Base-by-base conservation (phyloP, 1,140 invertebrate species). In the Apocrypta bakeri region DNA sequence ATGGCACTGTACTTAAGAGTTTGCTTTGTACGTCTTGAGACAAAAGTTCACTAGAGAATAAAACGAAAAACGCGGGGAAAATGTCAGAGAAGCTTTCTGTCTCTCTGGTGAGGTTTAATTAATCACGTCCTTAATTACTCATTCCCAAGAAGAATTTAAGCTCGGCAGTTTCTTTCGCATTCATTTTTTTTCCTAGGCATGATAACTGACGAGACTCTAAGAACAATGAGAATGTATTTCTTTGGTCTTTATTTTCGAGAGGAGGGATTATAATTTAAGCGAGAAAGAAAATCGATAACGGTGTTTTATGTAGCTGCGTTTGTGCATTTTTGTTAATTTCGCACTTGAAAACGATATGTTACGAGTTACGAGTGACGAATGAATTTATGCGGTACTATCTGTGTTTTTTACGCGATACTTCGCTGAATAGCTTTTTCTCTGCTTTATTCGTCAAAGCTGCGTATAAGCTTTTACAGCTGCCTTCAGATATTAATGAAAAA, bases 351-450 rank as follows among this genome's bases (percentile, higher is more conserved):
- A 56, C 48, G 48, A 56, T 17, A 21, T 21, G 48, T 56, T 17
- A 56, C 48, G 14, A 56, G 48, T 56, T 21, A 0, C 48, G 48
- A 56, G 48, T 4, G 14, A 3, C n/a, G n/a, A n/a, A n/a, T n/a
- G n/a, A n/a, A n/a, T n/a, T 17, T 48, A 0, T 17, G 14, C 12
- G 1, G 14, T 17, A 17, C 1, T 17, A 1, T 48, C 0, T 48
- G 14, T 4, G 4, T 48, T 1, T 56, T 56, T 4, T 17, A 48
- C 42, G 42, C 21, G 21, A 56, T 17, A n/a, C 3, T 7, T 56
- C 48, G 48, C 48, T 56, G 48, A n/a, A 56, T 56, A n/a, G 48
- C 48, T 56, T 56, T 56, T 56, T n/a, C 48, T 56, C 48, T n/a
- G 48, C 48, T 56, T 56, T 56, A 56, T 56, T 56, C 48, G 8